A percentile compares a stretch with the other conserved stretches of the same genome.
These are phyloP conservation scores for Adelognathus sp. DNA, from an alignment of 2,888 invertebrate genomes.

Conservation along the genomic window DNA sequence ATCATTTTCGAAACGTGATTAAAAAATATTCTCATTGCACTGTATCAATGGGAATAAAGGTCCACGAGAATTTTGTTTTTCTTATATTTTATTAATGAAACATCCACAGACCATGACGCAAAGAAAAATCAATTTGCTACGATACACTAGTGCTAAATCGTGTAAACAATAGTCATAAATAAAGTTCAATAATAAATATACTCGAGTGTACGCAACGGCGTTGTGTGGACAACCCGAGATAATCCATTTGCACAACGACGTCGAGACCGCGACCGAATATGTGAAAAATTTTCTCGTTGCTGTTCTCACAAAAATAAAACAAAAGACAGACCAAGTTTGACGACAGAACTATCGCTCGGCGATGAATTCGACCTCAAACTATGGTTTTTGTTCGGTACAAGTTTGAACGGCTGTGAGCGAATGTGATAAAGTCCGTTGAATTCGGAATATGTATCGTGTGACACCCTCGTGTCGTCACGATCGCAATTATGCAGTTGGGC, in stretches of 20 bases:
- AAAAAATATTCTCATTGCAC: no score
- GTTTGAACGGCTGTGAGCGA: neutral
- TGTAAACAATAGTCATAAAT: conserved; percentile 49
- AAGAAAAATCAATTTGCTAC: conserved; percentile 51
- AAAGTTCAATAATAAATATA: conserved; percentile 29
- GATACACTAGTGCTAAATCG: conserved; percentile 49
- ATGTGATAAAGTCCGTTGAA: neutral
- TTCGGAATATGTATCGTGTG: conserved; percentile 10
- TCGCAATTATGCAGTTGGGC: conserved; percentile 11
- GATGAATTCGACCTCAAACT: neutral
- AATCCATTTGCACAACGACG: neutral
- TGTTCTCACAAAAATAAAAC: neutral
- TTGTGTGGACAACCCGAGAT: neutral
- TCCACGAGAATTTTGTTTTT: neutral
- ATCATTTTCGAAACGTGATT: no score
- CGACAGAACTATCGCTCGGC: neutral
- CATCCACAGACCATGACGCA: conserved; percentile 59
- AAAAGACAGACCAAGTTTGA: neutral
- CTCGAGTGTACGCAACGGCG: conserved; percentile 12
- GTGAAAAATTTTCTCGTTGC: neutral
- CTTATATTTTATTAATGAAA: conserved; percentile 57
- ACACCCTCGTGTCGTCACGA: neutral
- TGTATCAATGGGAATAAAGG: neutral
- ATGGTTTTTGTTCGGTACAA: neutral
- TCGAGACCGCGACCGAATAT: neutral